phyloP scores from a whole-genome alignment of 2,113 vertebrate species.

The Paedocypris sp. region DNA sequence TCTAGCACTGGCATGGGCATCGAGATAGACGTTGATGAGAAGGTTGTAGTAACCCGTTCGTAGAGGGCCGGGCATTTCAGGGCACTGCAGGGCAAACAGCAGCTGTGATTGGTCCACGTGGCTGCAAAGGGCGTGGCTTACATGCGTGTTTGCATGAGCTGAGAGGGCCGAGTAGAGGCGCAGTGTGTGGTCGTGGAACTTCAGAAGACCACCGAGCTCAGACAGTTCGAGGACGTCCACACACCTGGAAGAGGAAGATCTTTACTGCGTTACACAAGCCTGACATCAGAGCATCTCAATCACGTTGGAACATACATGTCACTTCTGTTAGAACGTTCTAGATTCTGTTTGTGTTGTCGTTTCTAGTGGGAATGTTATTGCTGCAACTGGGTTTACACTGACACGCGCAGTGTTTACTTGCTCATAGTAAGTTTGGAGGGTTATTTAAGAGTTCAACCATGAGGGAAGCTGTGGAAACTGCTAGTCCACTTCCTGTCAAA shows the following conservation, averaged over 20 bases:
- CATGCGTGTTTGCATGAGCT: slow-evolving; percentile 78
- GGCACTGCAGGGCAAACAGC: slow-evolving; percentile 77
- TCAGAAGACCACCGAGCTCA: slow-evolving; percentile 74
- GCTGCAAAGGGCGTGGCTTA: slow-evolving; percentile 85
- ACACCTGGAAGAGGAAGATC: slow-evolving; percentile 54
- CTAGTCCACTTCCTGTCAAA: too few relatives aligned
- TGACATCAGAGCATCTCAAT: too few relatives aligned
- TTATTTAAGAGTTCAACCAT: too few relatives aligned
- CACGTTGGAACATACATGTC: too few relatives aligned
- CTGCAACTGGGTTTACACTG: too few relatives aligned
- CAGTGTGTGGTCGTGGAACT: slow-evolving; percentile 81
- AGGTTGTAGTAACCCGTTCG: slow-evolving; percentile 82
- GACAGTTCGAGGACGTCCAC: slow-evolving; percentile 87
- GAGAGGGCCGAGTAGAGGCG: slow-evolving; percentile 83
- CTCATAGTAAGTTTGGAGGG: too few relatives aligned
- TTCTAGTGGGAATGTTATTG: too few relatives aligned
- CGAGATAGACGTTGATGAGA: slow-evolving; percentile 79
- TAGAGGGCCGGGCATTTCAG: slow-evolving; percentile 74
- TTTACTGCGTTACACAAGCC: background rate
- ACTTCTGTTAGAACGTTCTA: too few relatives aligned
- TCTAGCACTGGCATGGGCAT: slow-evolving; percentile 71
- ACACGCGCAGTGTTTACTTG: too few relatives aligned
- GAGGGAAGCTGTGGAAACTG: too few relatives aligned
- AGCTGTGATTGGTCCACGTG: slow-evolving; percentile 85
- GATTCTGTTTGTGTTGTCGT: too few relatives aligned